A percentile compares a stretch with the other conserved stretches of the same genome.
Conservation (phyloP, 2,113 vertebrate species). For the Poeciliopsis retropinna region DNA sequence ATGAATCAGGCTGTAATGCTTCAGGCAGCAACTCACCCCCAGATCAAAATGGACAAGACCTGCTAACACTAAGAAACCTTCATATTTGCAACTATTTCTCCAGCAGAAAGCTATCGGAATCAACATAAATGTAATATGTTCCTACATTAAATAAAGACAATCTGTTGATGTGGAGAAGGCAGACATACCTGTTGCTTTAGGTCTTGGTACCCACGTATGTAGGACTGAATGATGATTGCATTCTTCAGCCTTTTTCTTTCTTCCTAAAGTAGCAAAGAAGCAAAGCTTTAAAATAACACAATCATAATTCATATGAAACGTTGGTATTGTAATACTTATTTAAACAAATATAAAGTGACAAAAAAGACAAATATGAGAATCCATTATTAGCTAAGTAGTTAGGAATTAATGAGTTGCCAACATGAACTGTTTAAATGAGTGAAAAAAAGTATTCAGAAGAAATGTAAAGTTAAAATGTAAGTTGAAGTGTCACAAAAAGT, state of each 20-base stretch:
- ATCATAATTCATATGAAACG: neutral
- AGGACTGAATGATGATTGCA: conserved; percentile 96
- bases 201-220: conserved; percentile 92
- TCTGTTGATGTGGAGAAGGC: neutral
- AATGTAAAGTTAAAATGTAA: neutral
- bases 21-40: no score
- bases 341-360: neutral
- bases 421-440: neutral
- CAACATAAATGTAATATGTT: neutral
- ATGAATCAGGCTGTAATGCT: no score
- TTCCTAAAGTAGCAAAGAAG: conserved; percentile 77
- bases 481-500: neutral
- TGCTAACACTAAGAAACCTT: no score
- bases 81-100: no score
- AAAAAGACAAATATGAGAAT: neutral
- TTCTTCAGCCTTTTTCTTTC: conserved; percentile 96
- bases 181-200: conserved; percentile 91
- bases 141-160: neutral
- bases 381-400: neutral
- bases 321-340: neutral
- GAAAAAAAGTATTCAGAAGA: neutral
- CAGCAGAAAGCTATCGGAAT: no score
- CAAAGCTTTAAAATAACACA: neutral
- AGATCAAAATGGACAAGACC: no score
- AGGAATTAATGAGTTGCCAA: neutral